phyloP scores from a whole-genome alignment of 2,113 vertebrate genomes.

The Myotis lucifugus region DNA sequence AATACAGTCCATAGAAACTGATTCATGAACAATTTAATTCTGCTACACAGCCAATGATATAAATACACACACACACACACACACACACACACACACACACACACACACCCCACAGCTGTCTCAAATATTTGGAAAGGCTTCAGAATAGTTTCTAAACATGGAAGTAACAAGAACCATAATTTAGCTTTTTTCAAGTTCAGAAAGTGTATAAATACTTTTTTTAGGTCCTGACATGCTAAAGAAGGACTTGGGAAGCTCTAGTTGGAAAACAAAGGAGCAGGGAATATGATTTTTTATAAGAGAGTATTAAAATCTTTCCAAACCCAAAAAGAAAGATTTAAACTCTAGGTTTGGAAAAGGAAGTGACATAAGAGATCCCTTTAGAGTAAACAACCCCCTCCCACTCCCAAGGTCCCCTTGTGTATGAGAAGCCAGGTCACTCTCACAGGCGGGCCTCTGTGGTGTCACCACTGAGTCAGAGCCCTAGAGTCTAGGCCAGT shows the following conservation, averaged over 20 bases:
- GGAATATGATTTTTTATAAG: not conserved
- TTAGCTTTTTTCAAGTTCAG: not conserved
- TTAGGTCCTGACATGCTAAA: not conserved
- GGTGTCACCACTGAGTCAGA: not conserved
- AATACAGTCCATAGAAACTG: not conserved
- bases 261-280: not conserved
- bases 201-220: not conserved
- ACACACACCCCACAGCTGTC: not conserved
- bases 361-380: not conserved
- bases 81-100: not conserved
- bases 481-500: not conserved
- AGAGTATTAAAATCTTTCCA: not conserved
- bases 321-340: not conserved
- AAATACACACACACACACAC: not conserved
- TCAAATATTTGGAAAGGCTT: not conserved
- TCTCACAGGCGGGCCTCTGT: not conserved
- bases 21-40: not conserved
- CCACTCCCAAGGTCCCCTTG: not conserved
- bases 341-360: not conserved
- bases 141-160: not conserved
- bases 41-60: not conserved
- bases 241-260: not conserved
- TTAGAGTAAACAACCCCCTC: not conserved
- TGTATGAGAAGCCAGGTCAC: not conserved
- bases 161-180: not conserved